phyloP scores from a whole-genome alignment of 2,113 vertebrate species.

The Spea bombifrons region DNA sequence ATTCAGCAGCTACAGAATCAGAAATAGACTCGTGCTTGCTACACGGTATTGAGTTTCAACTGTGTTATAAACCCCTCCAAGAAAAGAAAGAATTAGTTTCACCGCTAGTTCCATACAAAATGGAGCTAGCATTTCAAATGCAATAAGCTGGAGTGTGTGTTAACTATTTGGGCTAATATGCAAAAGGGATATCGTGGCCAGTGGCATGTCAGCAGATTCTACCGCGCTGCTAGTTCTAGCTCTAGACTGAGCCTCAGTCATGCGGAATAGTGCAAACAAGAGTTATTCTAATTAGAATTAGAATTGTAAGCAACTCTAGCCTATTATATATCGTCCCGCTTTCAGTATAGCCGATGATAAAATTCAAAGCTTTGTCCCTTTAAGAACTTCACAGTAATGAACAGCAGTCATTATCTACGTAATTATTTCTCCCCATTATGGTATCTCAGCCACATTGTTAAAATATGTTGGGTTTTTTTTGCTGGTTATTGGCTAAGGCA shows the following conservation, averaged over 20 bases:
- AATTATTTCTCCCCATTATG: too few relatives aligned
- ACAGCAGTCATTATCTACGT: too few relatives aligned
- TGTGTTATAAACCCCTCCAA: constrained; percentile 36
- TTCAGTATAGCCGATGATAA: too few relatives aligned
- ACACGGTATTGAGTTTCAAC: constrained; percentile 27
- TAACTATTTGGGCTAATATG: constrained; percentile 27
- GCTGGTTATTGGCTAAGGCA: too few relatives aligned
- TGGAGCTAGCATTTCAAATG: constrained; percentile 21
- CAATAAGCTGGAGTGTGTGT: constrained; percentile 23
- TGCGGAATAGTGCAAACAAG: neutral
- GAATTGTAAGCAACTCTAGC: too few relatives aligned
- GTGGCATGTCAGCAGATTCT: constrained; percentile 22
- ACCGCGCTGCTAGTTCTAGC: neutral
- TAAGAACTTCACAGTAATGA: too few relatives aligned
- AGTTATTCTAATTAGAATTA: neutral
- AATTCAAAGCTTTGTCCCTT: too few relatives aligned
- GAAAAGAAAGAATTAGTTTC: constrained; percentile 43
- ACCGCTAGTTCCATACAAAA: constrained; percentile 15
- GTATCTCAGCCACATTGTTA: too few relatives aligned
- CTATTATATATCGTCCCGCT: too few relatives aligned
- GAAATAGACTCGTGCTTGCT: constrained; percentile 14
- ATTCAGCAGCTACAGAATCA: constrained; percentile 41
- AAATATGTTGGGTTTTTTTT: too few relatives aligned
- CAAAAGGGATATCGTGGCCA: constrained; percentile 8
- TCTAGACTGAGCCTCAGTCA: neutral